phyloP scores from a whole-genome alignment of 2,797 vertebrate genomes.

The Channa striata region DNA sequence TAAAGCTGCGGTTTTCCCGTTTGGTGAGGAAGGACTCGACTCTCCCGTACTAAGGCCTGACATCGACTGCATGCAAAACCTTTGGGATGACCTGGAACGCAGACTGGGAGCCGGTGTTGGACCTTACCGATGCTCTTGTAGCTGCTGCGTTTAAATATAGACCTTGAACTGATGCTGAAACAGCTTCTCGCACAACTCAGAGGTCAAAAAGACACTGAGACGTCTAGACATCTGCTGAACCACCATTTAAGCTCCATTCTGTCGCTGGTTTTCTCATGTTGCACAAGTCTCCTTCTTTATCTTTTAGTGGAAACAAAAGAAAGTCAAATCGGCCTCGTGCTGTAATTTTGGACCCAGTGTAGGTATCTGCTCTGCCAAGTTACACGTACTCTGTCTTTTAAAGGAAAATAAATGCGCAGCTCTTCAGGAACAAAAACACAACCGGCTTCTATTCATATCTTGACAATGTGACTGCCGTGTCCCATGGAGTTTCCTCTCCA shows the following conservation, averaged over 20 bases:
- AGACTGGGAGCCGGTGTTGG: background rate
- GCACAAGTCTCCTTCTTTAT: background rate
- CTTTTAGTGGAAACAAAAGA: slow-evolving; percentile 8
- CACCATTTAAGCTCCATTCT: background rate
- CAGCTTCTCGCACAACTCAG: too few species aligned
- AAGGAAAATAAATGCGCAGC: slow-evolving; percentile 16
- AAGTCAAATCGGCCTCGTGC: background rate
- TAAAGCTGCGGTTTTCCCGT: background rate
- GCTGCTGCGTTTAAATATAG: background rate
- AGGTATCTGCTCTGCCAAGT: background rate
- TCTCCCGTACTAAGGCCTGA: too few species aligned
- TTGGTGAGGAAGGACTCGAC: background rate
- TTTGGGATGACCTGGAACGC: background rate
- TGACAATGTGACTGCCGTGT: slow-evolving; percentile 10
- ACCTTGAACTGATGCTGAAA: background rate
- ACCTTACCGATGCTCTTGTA: background rate
- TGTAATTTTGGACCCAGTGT: slow-evolving; percentile 14
- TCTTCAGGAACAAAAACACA: slow-evolving; percentile 20
- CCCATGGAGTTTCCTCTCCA: slow-evolving; percentile 28
- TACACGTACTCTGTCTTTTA: slow-evolving; percentile 5
- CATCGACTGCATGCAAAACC: too few species aligned
- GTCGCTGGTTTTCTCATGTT: background rate
- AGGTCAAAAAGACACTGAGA: too few species aligned
- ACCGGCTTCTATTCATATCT: slow-evolving; percentile 24
- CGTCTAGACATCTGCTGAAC: background rate